A percentile compares a stretch with the other conserved stretches of the same genome.
Evolutionary conservation across 2,888 invertebrate genomes (phyloP).

Genomic region (Drosophila tripunctata): DNA sequence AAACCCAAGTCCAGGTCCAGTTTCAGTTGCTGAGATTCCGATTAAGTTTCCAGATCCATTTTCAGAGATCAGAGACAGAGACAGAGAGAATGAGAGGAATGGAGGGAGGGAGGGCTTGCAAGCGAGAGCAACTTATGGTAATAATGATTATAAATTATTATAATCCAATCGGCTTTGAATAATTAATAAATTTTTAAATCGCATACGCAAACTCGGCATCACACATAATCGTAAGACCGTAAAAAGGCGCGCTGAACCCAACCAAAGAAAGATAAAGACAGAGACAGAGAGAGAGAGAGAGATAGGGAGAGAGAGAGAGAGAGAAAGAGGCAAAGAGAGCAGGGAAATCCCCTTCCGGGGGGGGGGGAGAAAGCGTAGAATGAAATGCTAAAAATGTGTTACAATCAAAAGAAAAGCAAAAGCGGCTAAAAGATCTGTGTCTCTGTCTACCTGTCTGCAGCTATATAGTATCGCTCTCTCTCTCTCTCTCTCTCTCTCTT

Average conservation of each 20-base stretch:
- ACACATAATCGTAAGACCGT: constrained; percentile 63
- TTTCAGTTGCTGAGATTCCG: constrained; percentile 7
- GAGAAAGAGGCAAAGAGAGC: not conserved
- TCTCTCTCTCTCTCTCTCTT: not conserved
- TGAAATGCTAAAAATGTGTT: constrained; percentile 73
- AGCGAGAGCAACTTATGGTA: constrained; percentile 67
- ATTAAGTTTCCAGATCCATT: constrained; percentile 14
- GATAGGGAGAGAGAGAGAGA: not conserved
- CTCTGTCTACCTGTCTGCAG: not conserved
- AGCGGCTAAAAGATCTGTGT: constrained; percentile 45
- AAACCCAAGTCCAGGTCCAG: not conserved
- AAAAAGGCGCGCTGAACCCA: constrained; percentile 67
- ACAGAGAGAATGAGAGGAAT: constrained; percentile 4
- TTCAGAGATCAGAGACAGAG: constrained; percentile 20
- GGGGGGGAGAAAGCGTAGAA: constrained; percentile 63
- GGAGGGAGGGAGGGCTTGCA: constrained; percentile 16
- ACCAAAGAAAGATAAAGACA: not conserved
- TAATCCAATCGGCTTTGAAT: constrained; percentile 85
- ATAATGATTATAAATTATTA: constrained; percentile 84
- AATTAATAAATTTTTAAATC: constrained; percentile 83
- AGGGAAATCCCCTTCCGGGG: not conserved
- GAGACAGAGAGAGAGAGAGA: not conserved
- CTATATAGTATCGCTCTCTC: not conserved
- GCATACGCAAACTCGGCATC: constrained; percentile 53
- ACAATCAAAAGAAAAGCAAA: constrained; percentile 58